Percentiles rank a stretch among this genome's conserved stretches.
Conservation (phyloP, 2,797 vertebrate genomes). For the Bradypus variegatus region DNA sequence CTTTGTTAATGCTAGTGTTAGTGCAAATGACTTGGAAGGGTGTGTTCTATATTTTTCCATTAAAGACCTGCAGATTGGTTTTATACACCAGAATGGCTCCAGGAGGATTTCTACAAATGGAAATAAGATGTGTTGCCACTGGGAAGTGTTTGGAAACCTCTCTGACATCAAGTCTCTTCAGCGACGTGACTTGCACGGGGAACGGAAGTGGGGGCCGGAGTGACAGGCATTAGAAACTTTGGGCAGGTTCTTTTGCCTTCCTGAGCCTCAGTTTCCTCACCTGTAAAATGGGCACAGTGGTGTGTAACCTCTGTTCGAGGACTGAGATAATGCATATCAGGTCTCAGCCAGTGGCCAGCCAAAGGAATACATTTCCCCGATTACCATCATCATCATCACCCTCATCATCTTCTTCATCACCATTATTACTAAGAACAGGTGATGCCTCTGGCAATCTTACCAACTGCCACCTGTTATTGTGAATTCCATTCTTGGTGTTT, state of each 20-base stretch:
- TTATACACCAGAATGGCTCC: not conserved
- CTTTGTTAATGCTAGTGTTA: not conserved
- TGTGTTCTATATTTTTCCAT: constrained; percentile 11
- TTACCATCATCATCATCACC: no score
- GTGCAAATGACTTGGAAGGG: not conserved
- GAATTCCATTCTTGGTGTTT: not conserved
- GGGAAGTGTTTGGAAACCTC: not conserved
- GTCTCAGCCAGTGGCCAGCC: not conserved
- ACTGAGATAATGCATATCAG: not conserved
- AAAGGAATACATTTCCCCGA: not conserved
- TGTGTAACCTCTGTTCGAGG: not conserved
- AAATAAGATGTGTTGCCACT: not conserved
- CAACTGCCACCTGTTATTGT: not conserved
- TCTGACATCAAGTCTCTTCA: not conserved
- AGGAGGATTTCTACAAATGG: not conserved
- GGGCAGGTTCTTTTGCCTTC: not conserved
- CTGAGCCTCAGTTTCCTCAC: no score
- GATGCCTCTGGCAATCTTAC: not conserved
- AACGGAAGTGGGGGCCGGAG: not conserved
- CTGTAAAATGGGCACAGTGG: not conserved
- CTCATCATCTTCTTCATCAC: not conserved
- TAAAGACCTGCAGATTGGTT: not conserved
- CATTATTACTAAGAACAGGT: not conserved
- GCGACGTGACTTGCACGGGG: not conserved
- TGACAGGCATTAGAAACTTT: not conserved